Base-by-base conservation (phyloP, 2,113 vertebrate genomes). In the Crotalus horridus region DNA sequence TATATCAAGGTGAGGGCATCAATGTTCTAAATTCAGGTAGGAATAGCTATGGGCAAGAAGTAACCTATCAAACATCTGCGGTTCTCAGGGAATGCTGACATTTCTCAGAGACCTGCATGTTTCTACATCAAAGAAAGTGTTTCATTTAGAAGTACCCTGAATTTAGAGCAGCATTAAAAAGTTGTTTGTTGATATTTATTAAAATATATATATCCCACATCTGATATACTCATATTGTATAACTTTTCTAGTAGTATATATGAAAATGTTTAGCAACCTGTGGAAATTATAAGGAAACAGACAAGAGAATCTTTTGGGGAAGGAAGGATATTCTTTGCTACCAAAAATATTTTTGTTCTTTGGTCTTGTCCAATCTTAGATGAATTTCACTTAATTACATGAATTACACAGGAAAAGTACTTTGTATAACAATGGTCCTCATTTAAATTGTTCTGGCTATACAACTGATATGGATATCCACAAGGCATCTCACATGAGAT, bases 1-100 rank as follows among this genome's bases (percentile, higher is more conserved):
- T 99, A 99, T 90, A 99, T 99, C 94, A 99, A 99, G 98, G 99
- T 99, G 97, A 97, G 94, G 8, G 33, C 26, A 89, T 89, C 21
- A 46, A 29, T 89, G 20, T 9, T 17, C 39, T 26, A 59, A 90
- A 39, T 29, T 46, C 43, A 58, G 39, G 64, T 48, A 92, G 53
- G 24, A 58, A 43, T 13, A n/a, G 9, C 17, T n/a, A 17, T 33
- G 20, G 33, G 64, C 88, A 56, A 64, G 64, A 51, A 85, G 43
- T 55, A 89, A 56, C 58, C 6, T 64, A 17, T 17, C 39, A 24
- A 54, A 64, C 29, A 88, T 23, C 21, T 64, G 12, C 20, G 48
- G n/a, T 26, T 88, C n/a, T 92, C 56, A 88, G 29, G 21, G 9
- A 51, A 59, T 6, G 17, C 81, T 48, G 39, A 86, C 15, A 58